These are phyloP conservation scores for Polydrusus cervinus DNA, from an alignment of 2,888 invertebrate genomes.

Conservation along the genomic window DNA sequence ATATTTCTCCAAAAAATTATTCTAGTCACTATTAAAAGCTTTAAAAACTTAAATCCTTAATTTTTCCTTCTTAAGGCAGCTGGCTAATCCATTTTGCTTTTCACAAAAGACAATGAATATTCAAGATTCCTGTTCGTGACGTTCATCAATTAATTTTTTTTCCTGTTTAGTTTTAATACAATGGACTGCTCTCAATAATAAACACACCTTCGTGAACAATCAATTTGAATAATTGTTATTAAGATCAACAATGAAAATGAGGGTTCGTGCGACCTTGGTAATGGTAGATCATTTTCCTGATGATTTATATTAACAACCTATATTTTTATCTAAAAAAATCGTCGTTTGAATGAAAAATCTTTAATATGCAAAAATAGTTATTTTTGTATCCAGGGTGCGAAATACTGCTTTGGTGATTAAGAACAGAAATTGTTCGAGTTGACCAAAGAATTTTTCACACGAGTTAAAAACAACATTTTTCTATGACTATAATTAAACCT, in stretches of 20 bases:
- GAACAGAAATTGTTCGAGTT: too few relatives aligned
- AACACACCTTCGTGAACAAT: conserved; percentile 35
- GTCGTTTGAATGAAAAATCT: not conserved
- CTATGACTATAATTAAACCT: too few relatives aligned
- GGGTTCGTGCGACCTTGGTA: conserved; percentile 29
- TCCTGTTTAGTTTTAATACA: conserved; percentile 13
- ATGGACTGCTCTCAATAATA: conserved; percentile 33
- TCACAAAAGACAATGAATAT: conserved; percentile 18
- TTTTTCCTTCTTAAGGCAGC: too few relatives aligned
- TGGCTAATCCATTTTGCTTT: not conserved
- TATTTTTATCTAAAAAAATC: not conserved
- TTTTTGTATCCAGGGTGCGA: too few relatives aligned
- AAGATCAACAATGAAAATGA: conserved; percentile 25
- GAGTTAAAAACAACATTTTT: too few relatives aligned
- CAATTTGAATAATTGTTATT: conserved; percentile 26
- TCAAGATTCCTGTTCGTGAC: conserved; percentile 24
- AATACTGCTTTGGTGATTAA: too few relatives aligned
- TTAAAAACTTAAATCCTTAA: too few relatives aligned
- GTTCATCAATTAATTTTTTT: conserved; percentile 4
- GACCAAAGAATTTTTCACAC: too few relatives aligned
- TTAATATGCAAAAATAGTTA: too few relatives aligned
- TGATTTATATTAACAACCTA: not conserved
- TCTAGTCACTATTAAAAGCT: too few relatives aligned
- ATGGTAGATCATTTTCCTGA: conserved; percentile 12
- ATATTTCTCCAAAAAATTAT: too few relatives aligned